These are phyloP conservation scores for Carcina quercana DNA, from an alignment of 2,888 invertebrate species.

Conservation along the genomic window DNA sequence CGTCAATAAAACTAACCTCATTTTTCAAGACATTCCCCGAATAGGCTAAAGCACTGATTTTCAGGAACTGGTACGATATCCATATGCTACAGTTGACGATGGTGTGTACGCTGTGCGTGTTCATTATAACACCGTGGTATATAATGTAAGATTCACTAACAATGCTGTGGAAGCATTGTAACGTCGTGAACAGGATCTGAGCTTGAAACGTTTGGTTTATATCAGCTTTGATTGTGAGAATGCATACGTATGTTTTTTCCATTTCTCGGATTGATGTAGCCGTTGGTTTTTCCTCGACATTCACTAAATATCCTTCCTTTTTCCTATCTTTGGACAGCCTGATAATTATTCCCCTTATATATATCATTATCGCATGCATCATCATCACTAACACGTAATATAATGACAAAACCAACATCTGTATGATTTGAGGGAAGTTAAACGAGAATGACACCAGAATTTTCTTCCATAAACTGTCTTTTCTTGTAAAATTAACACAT, in stretches of 20 bases:
- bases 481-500: constrained; percentile 36
- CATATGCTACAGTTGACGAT: constrained; percentile 47
- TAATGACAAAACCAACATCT: constrained; percentile 37
- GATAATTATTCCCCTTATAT: constrained; percentile 29
- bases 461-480: constrained; percentile 43
- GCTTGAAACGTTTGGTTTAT: constrained; percentile 47
- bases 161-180: constrained; percentile 53
- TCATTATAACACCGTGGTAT: constrained; percentile 39
- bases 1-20: constrained; percentile 37
- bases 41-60: constrained; percentile 40
- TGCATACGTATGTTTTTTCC: constrained; percentile 38
- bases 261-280: constrained; percentile 32
- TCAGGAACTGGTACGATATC: constrained; percentile 49
- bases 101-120: constrained; percentile 30
- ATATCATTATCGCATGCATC: constrained; percentile 32
- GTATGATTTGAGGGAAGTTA: constrained; percentile 43
- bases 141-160: constrained; percentile 52
- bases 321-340: constrained; percentile 18
- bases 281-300: constrained; percentile 21
- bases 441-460: constrained; percentile 39
- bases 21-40: constrained; percentile 39
- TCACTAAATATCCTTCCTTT: constrained; percentile 20
- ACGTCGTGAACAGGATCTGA: constrained; percentile 35
- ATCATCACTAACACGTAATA: constrained; percentile 40
- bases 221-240: constrained; percentile 33